Percentiles rank a stretch among this genome's conserved stretches.
Evolutionary conservation across 35 echinoderm and acorn worm genomes (phyloP).

Genomic region (Heliocidaris erythrogramma): DNA sequence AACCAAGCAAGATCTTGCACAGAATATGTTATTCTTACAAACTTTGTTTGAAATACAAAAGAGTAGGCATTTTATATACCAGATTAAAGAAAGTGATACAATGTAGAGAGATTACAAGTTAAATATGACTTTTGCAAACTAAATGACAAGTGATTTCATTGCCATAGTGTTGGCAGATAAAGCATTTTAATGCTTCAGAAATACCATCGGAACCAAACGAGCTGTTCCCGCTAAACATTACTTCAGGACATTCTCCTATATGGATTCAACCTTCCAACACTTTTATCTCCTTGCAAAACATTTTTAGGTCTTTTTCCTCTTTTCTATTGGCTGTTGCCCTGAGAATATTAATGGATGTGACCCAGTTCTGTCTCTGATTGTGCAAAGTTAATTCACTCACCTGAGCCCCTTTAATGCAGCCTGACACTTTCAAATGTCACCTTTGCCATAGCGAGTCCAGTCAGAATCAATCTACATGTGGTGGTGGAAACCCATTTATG

Average conservation of each 20-base stretch:
- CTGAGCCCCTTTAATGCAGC: not conserved
- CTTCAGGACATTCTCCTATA: not conserved
- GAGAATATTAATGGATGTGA: not conserved
- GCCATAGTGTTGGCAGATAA: too few species aligned
- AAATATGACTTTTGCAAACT: too few species aligned
- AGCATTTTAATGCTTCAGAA: not conserved
- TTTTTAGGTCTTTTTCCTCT: not conserved
- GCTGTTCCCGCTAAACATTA: not conserved
- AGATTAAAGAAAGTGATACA: too few species aligned
- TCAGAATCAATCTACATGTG: not conserved
- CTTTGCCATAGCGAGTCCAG: not conserved
- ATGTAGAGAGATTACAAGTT: too few species aligned
- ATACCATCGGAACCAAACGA: not conserved
- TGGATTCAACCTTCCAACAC: not conserved
- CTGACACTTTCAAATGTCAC: not conserved
- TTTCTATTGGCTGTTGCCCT: not conserved
- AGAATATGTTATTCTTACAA: too few species aligned
- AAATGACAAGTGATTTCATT: too few species aligned
- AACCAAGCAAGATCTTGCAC: not conserved
- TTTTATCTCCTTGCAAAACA: not conserved
- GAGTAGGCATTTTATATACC: too few species aligned
- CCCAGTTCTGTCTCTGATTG: not conserved
- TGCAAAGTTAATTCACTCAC: not conserved
- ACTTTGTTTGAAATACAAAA: too few species aligned
- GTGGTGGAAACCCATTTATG: not conserved